A percentile compares a stretch with the other conserved stretches of the same genome.
Evolutionary conservation across 2,113 vertebrate species (phyloP).

Genomic region (Heterotilapia buettikoferi): DNA sequence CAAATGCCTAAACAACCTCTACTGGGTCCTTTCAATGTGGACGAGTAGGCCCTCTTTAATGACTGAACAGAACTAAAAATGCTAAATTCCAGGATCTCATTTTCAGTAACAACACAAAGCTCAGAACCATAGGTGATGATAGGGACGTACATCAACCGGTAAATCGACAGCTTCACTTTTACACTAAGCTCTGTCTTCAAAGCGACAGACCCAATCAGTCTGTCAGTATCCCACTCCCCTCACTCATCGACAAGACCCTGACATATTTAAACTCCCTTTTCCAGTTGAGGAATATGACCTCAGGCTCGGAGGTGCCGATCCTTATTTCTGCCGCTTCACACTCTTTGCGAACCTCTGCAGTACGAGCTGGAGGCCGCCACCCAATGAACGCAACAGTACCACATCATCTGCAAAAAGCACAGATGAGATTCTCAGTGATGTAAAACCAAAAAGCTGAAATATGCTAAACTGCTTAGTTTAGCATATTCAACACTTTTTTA

Average conservation of each 20-base stretch:
- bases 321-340: background rate
- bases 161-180: background rate
- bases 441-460: background rate
- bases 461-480: background rate
- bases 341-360: background rate
- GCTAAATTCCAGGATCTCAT: background rate
- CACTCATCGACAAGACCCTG: background rate
- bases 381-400: background rate
- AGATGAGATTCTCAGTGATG: background rate
- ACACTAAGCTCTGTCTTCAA: background rate
- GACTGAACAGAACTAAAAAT: background rate
- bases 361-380: background rate
- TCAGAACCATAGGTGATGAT: background rate
- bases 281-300: background rate
- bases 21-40: background rate
- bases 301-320: background rate
- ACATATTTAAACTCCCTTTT: background rate
- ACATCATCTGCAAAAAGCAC: background rate
- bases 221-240: background rate
- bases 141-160: background rate
- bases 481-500: background rate
- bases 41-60: background rate
- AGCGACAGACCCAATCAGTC: background rate
- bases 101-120: background rate
- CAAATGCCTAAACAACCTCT: background rate